Conservation (phyloP, 1,140 invertebrate species). For the Elymnias hypermnestra region DNA sequence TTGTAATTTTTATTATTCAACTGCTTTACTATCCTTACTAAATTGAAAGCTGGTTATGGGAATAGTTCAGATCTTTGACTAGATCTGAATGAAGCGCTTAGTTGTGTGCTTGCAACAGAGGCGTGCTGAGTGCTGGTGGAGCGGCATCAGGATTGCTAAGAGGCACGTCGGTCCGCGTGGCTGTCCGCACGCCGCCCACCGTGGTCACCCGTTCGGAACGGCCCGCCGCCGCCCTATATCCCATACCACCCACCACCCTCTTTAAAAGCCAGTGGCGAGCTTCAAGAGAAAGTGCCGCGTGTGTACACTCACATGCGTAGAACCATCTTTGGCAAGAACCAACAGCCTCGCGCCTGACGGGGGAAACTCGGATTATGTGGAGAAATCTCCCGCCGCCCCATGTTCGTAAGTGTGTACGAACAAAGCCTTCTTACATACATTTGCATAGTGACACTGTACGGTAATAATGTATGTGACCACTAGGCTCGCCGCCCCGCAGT, state of each 20-base stretch:
- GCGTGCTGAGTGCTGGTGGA: conserved; percentile 14
- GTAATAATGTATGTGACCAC: conserved; percentile 72
- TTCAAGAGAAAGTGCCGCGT: conserved; percentile 72
- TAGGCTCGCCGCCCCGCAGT: conserved; percentile 43
- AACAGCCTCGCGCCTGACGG: conserved; percentile 37
- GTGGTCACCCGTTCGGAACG: conserved; percentile 66
- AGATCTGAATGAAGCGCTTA: too few relatives aligned
- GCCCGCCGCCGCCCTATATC: conserved; percentile 26
- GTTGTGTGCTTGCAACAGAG: too few relatives aligned
- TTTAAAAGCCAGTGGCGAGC: conserved; percentile 74
- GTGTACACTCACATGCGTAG: conserved; percentile 68
- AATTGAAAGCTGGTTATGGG: too few relatives aligned
- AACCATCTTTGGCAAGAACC: conserved; percentile 60
- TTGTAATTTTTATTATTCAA: not conserved
- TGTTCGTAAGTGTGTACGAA: conserved; percentile 70
- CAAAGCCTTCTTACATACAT: conserved; percentile 72
- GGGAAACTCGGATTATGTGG: conserved; percentile 61
- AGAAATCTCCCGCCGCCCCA: conserved; percentile 53
- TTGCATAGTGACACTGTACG: conserved; percentile 72
- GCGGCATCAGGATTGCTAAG: too few relatives aligned
- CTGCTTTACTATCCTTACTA: too few relatives aligned
- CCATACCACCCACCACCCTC: conserved; percentile 46
- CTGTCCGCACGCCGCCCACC: conserved; percentile 37
- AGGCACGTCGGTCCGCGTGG: conserved; percentile 33
- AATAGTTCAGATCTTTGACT: too few relatives aligned